Base-by-base conservation (phyloP, 2,797 vertebrate genomes). In the Cyprinodon diabolis region DNA sequence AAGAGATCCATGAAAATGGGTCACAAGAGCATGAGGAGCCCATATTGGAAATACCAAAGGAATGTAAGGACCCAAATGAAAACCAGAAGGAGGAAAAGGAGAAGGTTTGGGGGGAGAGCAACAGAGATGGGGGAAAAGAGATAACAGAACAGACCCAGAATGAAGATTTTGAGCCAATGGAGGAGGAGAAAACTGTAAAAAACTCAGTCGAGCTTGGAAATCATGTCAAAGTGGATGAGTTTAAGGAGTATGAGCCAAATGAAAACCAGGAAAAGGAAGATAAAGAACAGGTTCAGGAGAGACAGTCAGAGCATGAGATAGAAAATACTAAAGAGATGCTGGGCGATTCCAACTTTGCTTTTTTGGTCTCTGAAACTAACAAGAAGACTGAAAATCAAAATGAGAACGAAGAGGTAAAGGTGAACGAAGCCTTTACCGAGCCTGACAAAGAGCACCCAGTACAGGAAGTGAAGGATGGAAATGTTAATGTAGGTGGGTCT, bases 311-410 rank as follows among this genome's bases (percentile, higher is more conserved):
- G 30, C 74, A 65, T n/a, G 51, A 12, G 23, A 30, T 66, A 13
- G 73, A 75, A 2, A 63, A 13, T 25, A 14, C 56, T 1, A 14
- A 56, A 25, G 71, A 70, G 25, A 21, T n/a, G 47, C 62, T 68
- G 57, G 68, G n/a, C 6, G 66, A 74, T n/a, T 49, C 23, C 0
- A 55, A 15, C 15, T 40, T n/a, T 0, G 56, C 72, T 48, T 66
- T 48, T 57, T 63, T 12, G n/a, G 52, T 23, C 23, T 58, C 66
- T 10, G 25, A 74, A 70, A 30, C 1, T 14, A 40, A 52, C 5
- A 5, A 57, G 57, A 35, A 71, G 19, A 55, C 58, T 65, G 75
- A 83, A 49, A 37, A 47, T 15, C 45, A 30, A 35, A 56, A 68
- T 48, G 47, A n/a, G 19, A 37, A 6, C 1, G 10, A n/a, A 17